A percentile compares a stretch with the other conserved stretches of the same genome.
phyloP scores from a whole-genome alignment of 2,797 vertebrate genomes.

The Synanceia verrucosa region DNA sequence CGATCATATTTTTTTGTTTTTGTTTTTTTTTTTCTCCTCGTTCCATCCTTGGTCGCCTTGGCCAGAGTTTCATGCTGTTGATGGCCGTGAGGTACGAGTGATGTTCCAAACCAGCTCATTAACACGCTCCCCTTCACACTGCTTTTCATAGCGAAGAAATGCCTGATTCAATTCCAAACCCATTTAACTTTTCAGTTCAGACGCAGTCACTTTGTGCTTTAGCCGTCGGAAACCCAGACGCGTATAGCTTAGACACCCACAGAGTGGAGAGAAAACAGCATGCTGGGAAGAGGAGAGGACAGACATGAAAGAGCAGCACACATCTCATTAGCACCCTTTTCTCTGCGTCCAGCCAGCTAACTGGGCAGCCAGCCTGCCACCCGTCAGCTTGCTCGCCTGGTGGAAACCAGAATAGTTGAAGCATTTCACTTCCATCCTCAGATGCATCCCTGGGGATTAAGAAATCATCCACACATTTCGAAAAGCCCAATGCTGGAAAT shows the following conservation, averaged over 20 bases:
- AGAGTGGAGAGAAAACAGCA: constrained; percentile 27
- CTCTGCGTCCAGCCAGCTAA: constrained; percentile 41
- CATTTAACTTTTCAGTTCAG: constrained; percentile 43
- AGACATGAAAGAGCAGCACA: constrained; percentile 52
- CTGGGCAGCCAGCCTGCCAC: constrained; percentile 33
- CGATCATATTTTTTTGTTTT: background rate
- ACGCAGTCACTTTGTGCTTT: constrained; percentile 51
- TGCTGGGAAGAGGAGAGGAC: constrained; percentile 52
- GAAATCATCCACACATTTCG: constrained; percentile 61
- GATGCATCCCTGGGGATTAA: constrained; percentile 60
- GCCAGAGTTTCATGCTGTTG: constrained; percentile 14
- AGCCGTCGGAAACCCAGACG: constrained; percentile 21
- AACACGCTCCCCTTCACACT: constrained; percentile 33
- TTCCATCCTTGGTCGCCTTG: constrained; percentile 3
- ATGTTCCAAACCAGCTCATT: constrained; percentile 56
- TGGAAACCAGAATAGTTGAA: constrained; percentile 28
- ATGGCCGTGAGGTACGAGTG: constrained; percentile 14
- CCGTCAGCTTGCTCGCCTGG: constrained; percentile 22
- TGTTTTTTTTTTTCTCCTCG: background rate
- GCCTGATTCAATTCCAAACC: constrained; percentile 54
- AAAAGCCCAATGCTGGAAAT: constrained; percentile 50
- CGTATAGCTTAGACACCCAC: constrained; percentile 36
- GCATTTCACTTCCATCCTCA: constrained; percentile 43
- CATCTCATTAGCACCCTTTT: constrained; percentile 60
- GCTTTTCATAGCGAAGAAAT: constrained; percentile 19